Evolutionary conservation across 2,888 invertebrate genomes (phyloP), one percentile per base, ranked within the genome.

Genomic region (Rhingia campestris): DNA sequence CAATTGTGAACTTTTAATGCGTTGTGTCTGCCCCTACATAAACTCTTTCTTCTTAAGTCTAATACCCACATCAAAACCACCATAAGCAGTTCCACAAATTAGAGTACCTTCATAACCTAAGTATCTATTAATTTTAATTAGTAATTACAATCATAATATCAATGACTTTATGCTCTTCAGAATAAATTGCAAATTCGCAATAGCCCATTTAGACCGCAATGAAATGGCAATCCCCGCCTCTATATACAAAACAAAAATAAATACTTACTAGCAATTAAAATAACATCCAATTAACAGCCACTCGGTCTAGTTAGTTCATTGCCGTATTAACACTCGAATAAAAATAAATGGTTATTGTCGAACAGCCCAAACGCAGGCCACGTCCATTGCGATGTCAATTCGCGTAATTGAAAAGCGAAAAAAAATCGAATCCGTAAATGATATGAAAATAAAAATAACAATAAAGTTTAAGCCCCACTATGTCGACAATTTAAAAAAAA

Each of bases 401-500:
- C 43, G 51, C 14, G 61, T 67, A 80, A 80, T 74, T 74, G 81
- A 75, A 69, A 67, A 54, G 30, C n/a, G 39, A 53, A 47, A 63
- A 10, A 47, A 22, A 12, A 47, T 47, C 9, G 14, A 4, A 22
- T 0, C 14, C 10, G 14, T 14, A 54, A 67, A 45, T 49, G 30
- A 45, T 43, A 56, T 54, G 12, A 10, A 51, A 59, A 41, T 37
- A 47, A 70, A 64, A 72, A 63, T 56, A 35, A 66, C 45, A 66
- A 59, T 59, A 51, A 59, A 76, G 59, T 53, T 6, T 35, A 49
- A 51, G 22, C 41, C 41, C 9, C 35, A 4, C 53, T 14, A 66
- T 30, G 41, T 6, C 22, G 45, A 30, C 61, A 61, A 47, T 22
- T 22, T 2, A 12, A 14, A 63, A 35, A 10, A 39, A 39, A 39